Conservation (phyloP, 2,113 vertebrate genomes). For the Paramormyrops kingsleyae region DNA sequence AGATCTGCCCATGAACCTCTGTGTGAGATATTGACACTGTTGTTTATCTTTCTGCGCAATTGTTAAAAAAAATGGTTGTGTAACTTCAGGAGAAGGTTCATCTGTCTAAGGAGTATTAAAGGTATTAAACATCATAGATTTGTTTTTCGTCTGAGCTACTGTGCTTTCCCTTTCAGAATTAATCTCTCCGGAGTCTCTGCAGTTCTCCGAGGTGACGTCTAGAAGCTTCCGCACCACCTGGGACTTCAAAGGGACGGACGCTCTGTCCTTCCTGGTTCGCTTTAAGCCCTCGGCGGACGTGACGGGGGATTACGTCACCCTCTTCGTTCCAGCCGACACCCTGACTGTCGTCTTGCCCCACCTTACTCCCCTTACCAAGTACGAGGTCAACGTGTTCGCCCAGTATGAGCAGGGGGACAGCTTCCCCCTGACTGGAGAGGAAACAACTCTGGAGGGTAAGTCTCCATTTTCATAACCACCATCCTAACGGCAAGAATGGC, state of each 20-base stretch:
- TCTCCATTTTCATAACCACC: not conserved
- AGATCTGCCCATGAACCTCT: not conserved
- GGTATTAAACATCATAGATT: not conserved
- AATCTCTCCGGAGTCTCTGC: conserved; percentile 70
- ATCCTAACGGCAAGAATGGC: not conserved
- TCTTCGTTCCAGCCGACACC: conserved; percentile 71
- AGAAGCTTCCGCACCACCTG: conserved; percentile 84
- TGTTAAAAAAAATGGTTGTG: not conserved
- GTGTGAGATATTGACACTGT: not conserved
- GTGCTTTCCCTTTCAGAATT: conserved; percentile 61
- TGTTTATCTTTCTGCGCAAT: not conserved
- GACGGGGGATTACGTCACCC: conserved; percentile 69
- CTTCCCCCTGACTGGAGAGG: conserved; percentile 73
- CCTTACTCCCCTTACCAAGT: conserved; percentile 79
- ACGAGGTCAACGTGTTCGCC: conserved; percentile 81
- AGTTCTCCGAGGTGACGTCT: conserved; percentile 85
- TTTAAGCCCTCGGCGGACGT: conserved; percentile 71
- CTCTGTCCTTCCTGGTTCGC: conserved; percentile 78
- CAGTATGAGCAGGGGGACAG: conserved; percentile 90
- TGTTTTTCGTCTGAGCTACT: not conserved
- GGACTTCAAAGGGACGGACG: conserved; percentile 63
- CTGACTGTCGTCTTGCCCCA: conserved; percentile 69
- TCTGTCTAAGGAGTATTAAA: not conserved
- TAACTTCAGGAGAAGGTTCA: not conserved
- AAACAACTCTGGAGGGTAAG: conserved; percentile 87